These are phyloP conservation scores for Phrynosoma blainvillii DNA, from an alignment of 2,113 vertebrate species.

Conservation along the genomic window DNA sequence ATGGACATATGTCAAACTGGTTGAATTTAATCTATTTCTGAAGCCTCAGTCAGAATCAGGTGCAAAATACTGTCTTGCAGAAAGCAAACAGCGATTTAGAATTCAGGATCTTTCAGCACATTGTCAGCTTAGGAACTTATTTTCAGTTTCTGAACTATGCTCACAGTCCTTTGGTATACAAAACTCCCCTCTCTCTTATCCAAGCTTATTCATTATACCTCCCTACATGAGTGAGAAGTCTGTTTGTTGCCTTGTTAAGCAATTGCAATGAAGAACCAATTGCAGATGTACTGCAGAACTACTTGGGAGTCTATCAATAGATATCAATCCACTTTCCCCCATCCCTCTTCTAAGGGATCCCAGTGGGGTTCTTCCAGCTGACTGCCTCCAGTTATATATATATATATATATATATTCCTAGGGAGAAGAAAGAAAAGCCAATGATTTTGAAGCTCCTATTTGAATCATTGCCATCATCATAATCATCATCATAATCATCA, in stretches of 20 bases:
- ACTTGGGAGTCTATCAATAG: background rate
- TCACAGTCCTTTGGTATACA: background rate
- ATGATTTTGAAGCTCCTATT: background rate
- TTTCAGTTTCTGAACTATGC: background rate
- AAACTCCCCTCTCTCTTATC: background rate
- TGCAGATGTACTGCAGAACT: background rate
- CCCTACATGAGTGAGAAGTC: background rate
- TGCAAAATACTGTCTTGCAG: too few relatives aligned
- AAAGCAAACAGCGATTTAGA: background rate
- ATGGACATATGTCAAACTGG: too few relatives aligned
- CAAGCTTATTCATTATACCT: background rate
- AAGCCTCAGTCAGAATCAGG: too few relatives aligned
- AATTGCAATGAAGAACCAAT: background rate
- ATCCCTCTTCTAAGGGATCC: background rate
- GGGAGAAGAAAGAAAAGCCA: slow-evolving; percentile 30
- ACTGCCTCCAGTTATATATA: background rate
- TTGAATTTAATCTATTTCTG: too few relatives aligned
- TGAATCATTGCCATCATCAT: background rate
- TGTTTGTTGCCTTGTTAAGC: background rate
- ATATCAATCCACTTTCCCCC: background rate
- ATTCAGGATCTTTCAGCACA: background rate
- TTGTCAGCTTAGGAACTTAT: background rate
- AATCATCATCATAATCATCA: too few relatives aligned
- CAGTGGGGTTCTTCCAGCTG: background rate
- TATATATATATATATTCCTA: background rate